phyloP scores from a whole-genome alignment of 35 echinoderm and acorn worm genomes.

The Lytechinus pictus region DNA sequence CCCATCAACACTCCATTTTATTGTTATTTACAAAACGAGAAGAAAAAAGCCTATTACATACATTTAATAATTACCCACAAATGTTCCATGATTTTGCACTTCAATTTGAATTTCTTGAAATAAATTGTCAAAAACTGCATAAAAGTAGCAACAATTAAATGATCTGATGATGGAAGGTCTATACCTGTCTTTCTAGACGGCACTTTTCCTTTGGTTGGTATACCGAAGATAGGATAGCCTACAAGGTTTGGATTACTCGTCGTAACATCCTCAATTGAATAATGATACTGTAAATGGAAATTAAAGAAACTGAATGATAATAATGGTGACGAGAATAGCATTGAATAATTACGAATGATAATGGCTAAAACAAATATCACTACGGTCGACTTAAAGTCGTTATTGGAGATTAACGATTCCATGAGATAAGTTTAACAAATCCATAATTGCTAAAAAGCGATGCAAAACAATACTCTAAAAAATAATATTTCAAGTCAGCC shows the following conservation, averaged over 20 bases:
- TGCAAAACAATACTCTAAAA: too few relatives aligned
- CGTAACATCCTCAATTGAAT: constrained; percentile 40
- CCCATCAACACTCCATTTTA: too few relatives aligned
- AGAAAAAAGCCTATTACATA: not conserved
- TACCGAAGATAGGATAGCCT: constrained; percentile 28
- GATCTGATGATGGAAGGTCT: not conserved
- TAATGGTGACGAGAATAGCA: not conserved
- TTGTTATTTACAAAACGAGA: not conserved
- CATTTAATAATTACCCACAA: not conserved
- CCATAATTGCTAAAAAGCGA: too few relatives aligned
- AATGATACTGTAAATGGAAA: constrained; percentile 23
- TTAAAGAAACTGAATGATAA: not conserved
- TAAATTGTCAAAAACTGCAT: not conserved
- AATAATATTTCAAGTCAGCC: too few relatives aligned
- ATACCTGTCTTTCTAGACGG: not conserved
- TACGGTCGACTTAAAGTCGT: not conserved
- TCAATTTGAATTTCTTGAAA: not conserved
- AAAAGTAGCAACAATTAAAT: not conserved
- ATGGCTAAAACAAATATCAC: not conserved
- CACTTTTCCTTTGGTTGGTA: constrained; percentile 9
- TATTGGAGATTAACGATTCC: not conserved
- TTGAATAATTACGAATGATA: not conserved
- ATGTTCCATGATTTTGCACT: not conserved
- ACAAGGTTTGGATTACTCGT: constrained; percentile 37
- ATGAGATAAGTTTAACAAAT: too few relatives aligned